phyloP scores from a whole-genome alignment of 2,888 invertebrate genomes.

The Bruchidius siliquastri region DNA sequence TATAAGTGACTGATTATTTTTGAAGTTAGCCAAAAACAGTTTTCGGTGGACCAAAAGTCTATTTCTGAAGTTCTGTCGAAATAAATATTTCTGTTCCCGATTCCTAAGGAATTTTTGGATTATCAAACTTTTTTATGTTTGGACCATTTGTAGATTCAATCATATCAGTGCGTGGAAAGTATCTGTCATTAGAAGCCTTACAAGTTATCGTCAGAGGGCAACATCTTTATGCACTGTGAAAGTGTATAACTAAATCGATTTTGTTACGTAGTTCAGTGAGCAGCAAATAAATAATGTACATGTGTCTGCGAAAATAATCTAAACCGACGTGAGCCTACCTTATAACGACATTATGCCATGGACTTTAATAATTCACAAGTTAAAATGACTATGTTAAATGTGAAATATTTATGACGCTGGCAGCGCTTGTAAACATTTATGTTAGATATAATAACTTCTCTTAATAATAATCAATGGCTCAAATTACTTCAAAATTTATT shows the following conservation, averaged over 20 bases:
- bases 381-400: neutral
- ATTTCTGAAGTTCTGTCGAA: too few species aligned
- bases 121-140: too few species aligned
- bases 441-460: neutral
- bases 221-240: too few species aligned
- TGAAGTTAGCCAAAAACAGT: too few species aligned
- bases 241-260: neutral
- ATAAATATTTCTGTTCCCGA: too few species aligned
- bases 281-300: neutral
- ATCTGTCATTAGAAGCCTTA: too few species aligned
- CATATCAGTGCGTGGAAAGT: too few species aligned
- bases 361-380: neutral
- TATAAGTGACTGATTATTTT: too few species aligned
- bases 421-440: neutral
- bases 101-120: too few species aligned
- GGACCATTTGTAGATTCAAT: too few species aligned
- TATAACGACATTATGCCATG: neutral
- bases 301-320: neutral
- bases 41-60: too few species aligned
- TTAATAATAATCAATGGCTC: neutral
- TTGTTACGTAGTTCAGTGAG: neutral
- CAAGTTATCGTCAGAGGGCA: too few species aligned
- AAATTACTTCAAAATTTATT: neutral
- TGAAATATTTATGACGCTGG: neutral
- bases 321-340: neutral